Percentiles rank a stretch among this genome's conserved stretches.
phyloP scores from a whole-genome alignment of 2,888 invertebrate species.

The Drosophila planitibia region DNA sequence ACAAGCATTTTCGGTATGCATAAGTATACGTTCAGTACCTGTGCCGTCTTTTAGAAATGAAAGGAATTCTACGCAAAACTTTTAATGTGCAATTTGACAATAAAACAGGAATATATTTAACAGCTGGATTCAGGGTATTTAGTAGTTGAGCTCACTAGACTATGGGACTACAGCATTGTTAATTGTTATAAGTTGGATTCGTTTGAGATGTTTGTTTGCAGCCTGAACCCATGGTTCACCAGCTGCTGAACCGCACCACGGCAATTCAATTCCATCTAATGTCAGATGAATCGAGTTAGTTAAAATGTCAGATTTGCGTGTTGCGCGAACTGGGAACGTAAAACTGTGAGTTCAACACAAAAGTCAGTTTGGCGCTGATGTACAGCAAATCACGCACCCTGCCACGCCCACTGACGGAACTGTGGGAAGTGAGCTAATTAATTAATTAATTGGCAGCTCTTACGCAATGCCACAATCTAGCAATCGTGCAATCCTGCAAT shows the following conservation, averaged over 20 bases:
- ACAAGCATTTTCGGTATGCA: not conserved
- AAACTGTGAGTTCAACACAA: not conserved
- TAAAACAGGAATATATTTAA: not conserved
- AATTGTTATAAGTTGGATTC: not conserved
- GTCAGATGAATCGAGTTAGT: constrained; percentile 50
- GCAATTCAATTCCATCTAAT: constrained; percentile 13
- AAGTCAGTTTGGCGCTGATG: constrained; percentile 11
- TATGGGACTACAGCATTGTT: not conserved
- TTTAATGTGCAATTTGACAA: not conserved
- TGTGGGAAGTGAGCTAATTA: constrained; percentile 50
- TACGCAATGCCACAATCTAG: constrained; percentile 1
- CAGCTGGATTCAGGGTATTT: not conserved
- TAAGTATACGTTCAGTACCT: not conserved
- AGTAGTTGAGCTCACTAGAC: not conserved
- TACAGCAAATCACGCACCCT: constrained; percentile 58
- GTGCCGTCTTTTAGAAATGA: not conserved
- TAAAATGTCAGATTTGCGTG: constrained; percentile 71
- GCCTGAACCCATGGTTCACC: not conserved
- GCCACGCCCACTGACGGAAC: constrained; percentile 35
- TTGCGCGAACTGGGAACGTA: constrained; percentile 8
- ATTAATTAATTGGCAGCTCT: constrained; percentile 73
- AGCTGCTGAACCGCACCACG: not conserved
- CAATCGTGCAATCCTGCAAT: constrained; percentile 20
- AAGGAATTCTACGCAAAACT: not conserved
- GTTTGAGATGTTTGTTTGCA: not conserved